A percentile compares a stretch with the other conserved stretches of the same genome.
These are phyloP conservation scores for Chymomyza procnemis DNA, from an alignment of 2,888 invertebrate genomes.

Conservation along the genomic window DNA sequence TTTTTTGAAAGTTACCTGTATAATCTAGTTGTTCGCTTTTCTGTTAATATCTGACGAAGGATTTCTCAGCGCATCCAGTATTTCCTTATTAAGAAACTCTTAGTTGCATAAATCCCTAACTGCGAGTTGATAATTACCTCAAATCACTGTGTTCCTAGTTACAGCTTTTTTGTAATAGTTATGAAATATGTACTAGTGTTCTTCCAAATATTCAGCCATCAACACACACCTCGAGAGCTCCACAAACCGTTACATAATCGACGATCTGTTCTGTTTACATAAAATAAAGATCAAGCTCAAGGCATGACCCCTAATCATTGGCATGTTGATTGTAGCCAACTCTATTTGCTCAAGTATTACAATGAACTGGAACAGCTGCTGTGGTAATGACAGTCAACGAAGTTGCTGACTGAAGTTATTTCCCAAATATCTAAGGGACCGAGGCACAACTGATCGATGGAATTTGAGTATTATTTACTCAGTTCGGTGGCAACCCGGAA, in stretches of 20 bases:
- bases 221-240: background rate
- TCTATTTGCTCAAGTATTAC: background rate
- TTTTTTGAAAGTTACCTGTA: no score
- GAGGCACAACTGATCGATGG: constrained; percentile 53
- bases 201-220: no score
- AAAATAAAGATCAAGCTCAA: background rate
- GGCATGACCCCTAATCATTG: background rate
- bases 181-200: no score
- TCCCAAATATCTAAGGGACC: background rate
- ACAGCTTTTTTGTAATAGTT: no score
- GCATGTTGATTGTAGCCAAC: background rate
- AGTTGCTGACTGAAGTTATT: background rate
- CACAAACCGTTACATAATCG: background rate
- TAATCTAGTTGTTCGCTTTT: no score
- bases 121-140: no score
- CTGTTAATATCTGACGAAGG: no score
- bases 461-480: constrained; percentile 40
- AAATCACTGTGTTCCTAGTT: no score
- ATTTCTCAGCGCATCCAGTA: no score
- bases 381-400: background rate
- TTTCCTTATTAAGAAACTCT: no score
- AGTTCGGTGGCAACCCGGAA: constrained; percentile 55
- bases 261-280: background rate
- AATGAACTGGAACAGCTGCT: background rate
- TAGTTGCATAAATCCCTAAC: no score